phyloP scores from a whole-genome alignment of 2,797 vertebrate genomes.

The Threskiornis aethiopicus region DNA sequence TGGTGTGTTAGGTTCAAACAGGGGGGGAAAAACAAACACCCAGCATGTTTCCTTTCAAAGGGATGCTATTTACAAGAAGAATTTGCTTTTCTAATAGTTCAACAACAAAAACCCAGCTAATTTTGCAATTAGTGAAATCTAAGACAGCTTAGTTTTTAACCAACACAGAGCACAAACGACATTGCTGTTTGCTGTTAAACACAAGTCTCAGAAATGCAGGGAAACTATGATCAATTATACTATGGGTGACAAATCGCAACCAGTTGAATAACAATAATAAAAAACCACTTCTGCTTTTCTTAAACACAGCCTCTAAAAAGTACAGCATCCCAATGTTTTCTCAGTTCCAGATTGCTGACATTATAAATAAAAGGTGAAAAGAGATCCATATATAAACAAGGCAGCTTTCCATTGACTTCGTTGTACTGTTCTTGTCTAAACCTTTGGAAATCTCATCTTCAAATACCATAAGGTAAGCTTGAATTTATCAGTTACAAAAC shows the following conservation, averaged over 20 bases:
- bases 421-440: constrained; percentile 62
- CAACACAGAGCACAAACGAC: constrained; percentile 60
- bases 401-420: constrained; percentile 71
- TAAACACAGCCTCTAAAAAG: constrained; percentile 68
- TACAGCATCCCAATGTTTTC: constrained; percentile 48
- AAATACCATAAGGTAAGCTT: constrained; percentile 65
- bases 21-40: not conserved
- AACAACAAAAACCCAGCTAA: constrained; percentile 49
- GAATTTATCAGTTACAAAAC: constrained; percentile 68
- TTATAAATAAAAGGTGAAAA: constrained; percentile 75
- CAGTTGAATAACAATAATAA: constrained; percentile 62
- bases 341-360: constrained; percentile 65
- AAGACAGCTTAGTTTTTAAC: constrained; percentile 52
- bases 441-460: constrained; percentile 69
- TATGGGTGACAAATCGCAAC: constrained; percentile 42
- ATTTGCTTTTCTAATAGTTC: constrained; percentile 56
- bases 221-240: constrained; percentile 65
- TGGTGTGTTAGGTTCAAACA: constrained; percentile 1
- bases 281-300: constrained; percentile 4
- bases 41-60: constrained; percentile 29
- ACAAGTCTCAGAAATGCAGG: constrained; percentile 53
- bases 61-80: constrained; percentile 54
- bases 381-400: constrained; percentile 73
- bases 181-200: constrained; percentile 57
- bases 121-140: constrained; percentile 63